Conservation (phyloP, 1,140 invertebrate genomes). For the Rhyzopertha dominica region DNA sequence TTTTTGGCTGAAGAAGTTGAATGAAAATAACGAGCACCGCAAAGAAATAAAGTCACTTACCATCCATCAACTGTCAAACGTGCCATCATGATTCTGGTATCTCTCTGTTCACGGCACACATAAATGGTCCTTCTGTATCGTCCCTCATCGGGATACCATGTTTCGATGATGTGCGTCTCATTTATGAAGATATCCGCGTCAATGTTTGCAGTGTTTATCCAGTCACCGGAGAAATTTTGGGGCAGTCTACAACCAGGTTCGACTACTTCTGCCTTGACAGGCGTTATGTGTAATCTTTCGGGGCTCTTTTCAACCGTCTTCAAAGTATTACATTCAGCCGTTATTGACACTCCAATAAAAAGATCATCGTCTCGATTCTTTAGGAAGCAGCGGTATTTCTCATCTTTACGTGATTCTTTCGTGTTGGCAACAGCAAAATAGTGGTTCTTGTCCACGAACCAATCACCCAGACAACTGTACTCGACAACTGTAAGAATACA, state of each 20-base stretch:
- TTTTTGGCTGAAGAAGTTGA: constrained; percentile 76
- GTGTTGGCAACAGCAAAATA: constrained; percentile 93
- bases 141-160: constrained; percentile 86
- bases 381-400: constrained; percentile 88
- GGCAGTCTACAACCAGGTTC: constrained; percentile 86
- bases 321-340: constrained; percentile 85
- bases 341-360: constrained; percentile 85
- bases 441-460: constrained; percentile 93
- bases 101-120: constrained; percentile 86
- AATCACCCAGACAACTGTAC: constrained; percentile 90
- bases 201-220: constrained; percentile 96
- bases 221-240: constrained; percentile 88
- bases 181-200: constrained; percentile 93
- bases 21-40: constrained; percentile 8
- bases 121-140: constrained; percentile 86
- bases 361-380: constrained; percentile 92
- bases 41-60: constrained; percentile 55
- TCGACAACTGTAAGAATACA: constrained; percentile 65
- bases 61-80: constrained; percentile 93
- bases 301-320: constrained; percentile 92
- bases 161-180: constrained; percentile 93
- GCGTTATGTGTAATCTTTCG: constrained; percentile 80
- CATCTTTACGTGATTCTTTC: constrained; percentile 88
- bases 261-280: constrained; percentile 79
- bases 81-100: constrained; percentile 90